Base-by-base conservation (phyloP, 92 coral and sea anemone species). In the Paragorgia papillata region DNA sequence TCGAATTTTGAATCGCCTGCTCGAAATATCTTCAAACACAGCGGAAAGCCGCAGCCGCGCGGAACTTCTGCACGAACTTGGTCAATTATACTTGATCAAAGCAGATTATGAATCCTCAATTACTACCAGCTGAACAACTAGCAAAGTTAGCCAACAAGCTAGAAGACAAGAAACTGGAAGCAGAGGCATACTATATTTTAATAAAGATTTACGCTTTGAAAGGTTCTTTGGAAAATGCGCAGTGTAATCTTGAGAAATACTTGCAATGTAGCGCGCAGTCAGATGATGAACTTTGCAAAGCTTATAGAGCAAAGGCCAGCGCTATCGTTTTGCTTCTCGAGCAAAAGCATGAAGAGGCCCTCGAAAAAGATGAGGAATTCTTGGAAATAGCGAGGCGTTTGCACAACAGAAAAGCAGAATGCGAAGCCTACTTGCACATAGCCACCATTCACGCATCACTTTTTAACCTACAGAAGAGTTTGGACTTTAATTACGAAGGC, bases 391-490 rank as follows among this genome's bases (percentile, higher is more conserved):
- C 75, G 8, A 68, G 33, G n/a, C 21, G 57, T 2, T 53, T 46
- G 21, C 32, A 68, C 13, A 19, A 46, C 75, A 68, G 48, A 68
- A 50, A 24, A 10, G 40, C 24, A 0, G 40, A 68, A 46, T 68
- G 59, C 20, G 58, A 68, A 10, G 59, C 43, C 1, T 15, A 18
- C 33, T 25, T 49, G 21, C 40, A 25, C 12, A 44, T 44, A 34
- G 59, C 75, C 5, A 68, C 39, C 2, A 49, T 25, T 34, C 37
- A 44, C 75, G 19, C 21, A 27, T 9, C 0, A n/a, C 58, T 44
- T 9, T 68, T 68, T 26, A 49, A 49, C 30, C 44, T 68, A 15
- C 75, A 68, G 75, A 46, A 44, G 34, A 19, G 34, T 15, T 28
- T 68, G 24, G 35, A 68, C 15, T 34, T 68, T 10, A 15, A 43